A percentile compares a stretch with the other conserved stretches of the same genome.
phyloP scores from a whole-genome alignment of 1,140 invertebrate genomes.

The Scylla paramamosain region DNA sequence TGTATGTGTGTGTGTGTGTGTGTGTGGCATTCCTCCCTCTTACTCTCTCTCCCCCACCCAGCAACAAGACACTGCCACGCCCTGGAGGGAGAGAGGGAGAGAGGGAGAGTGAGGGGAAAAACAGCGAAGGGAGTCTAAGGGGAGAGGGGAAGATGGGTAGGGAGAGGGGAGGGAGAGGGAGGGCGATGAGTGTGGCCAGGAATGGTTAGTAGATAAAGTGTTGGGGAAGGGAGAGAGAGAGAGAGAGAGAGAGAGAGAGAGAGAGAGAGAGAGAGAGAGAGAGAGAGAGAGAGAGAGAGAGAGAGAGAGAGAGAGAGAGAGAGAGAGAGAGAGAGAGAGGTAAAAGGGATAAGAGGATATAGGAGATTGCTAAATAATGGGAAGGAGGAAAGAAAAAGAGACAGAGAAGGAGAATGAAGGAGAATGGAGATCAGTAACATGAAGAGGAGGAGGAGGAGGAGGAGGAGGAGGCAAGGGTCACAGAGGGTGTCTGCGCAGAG shows the following conservation, averaged over 20 bases:
- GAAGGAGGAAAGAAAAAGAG: background rate
- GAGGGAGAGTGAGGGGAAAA: background rate
- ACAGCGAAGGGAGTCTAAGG: background rate
- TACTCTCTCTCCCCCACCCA: no score
- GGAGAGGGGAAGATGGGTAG: background rate
- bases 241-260: background rate
- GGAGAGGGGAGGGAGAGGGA: background rate
- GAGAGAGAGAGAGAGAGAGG: background rate
- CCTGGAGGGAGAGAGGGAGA: background rate
- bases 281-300: background rate
- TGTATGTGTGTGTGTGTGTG: no score
- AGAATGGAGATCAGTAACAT: background rate
- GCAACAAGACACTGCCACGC: no score
- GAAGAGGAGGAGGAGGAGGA: background rate
- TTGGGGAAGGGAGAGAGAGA: background rate
- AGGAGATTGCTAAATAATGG: no score
- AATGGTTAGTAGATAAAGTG: no score
- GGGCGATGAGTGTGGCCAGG: background rate
- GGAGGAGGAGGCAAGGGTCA: background rate
- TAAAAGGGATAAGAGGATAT: no score
- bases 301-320: background rate
- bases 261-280: constrained; percentile 6
- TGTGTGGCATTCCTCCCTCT: no score
- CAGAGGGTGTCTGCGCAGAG: background rate
- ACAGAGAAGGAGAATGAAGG: background rate